Base-by-base conservation (phyloP, 2,113 vertebrate species). In the Rallus limicola region DNA sequence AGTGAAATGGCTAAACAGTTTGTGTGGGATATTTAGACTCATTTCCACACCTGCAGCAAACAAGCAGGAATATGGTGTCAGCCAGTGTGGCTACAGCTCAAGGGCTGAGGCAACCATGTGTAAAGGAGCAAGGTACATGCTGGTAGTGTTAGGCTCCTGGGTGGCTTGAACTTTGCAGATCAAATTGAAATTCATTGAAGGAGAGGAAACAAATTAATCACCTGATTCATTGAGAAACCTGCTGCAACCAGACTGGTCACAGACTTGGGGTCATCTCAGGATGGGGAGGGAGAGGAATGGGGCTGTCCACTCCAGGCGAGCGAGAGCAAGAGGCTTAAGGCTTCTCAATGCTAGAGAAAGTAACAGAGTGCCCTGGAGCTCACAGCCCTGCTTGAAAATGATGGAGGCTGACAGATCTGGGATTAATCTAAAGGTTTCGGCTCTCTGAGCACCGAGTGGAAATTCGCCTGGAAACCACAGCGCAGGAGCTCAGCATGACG, bases 341-440 rank as follows among this genome's bases (percentile, higher is more conserved):
- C 88, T 63, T 33, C 86, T 96, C 68, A 75, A 50, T n/a, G 72
- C 67, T 38, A 63, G 80, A 83, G 76, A 89, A 91, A 92, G 92
- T 90, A 87, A 46, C 46, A 0, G 53, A 70, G 81, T 94, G 67
- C 91, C 88, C 91, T 38, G 91, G 55, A 94, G 96, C 93, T 97
- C 76, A 65, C 34, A 92, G 74, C 84, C 80, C 82, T 83, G 42
- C 38, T 80, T 84, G 97, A 97, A 94, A 83, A 68, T 96, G 95
- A 97, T 94, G 91, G 97, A 96, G 96, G 64, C 91, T 96, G 97
- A 97, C 97, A 97, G 97, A 96, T 95, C 94, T 94, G 80, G 96
- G 94, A 97, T 97, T 97, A 96, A 97, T 96, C 64, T 96, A 92
- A 97, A 98, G 92, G 92, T 96, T 98, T 96, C 93, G 59, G 94